A percentile compares a stretch with the other conserved stretches of the same genome.
phyloP scores from a whole-genome alignment of 2,113 vertebrate species.

The Neogale vison region DNA sequence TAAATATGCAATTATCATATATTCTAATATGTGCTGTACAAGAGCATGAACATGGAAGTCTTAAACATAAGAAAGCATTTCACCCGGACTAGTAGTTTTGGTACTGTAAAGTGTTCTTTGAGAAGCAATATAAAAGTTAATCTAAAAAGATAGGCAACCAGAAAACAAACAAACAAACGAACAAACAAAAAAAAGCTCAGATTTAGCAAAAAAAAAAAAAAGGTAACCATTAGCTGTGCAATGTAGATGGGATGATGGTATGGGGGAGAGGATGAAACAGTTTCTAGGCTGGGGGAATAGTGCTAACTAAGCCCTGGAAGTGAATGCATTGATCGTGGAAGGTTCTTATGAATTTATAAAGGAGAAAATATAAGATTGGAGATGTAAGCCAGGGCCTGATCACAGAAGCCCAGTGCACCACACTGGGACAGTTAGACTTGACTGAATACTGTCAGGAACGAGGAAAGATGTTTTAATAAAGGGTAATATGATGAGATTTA shows the following conservation, averaged over 20 bases:
- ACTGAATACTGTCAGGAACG: background rate
- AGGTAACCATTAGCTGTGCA: background rate
- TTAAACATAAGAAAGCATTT: background rate
- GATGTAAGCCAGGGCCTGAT: background rate
- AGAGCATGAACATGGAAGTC: background rate
- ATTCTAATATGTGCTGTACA: background rate
- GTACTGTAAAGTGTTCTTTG: background rate
- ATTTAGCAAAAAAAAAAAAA: no score
- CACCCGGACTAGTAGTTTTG: accelerated
- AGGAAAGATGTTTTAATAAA: background rate
- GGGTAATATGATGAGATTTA: background rate
- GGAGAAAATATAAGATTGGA: background rate
- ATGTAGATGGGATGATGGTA: accelerated
- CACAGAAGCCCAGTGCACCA: background rate
- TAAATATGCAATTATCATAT: background rate
- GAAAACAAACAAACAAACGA: no score
- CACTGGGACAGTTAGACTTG: background rate
- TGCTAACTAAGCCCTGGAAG: background rate
- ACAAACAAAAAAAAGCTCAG: no score
- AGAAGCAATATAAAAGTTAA: background rate
- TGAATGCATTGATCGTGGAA: background rate
- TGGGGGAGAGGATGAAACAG: background rate
- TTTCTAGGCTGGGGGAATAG: background rate
- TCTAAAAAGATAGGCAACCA: background rate
- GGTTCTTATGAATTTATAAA: background rate